Percentiles rank a stretch among this genome's conserved stretches.
Evolutionary conservation across 92 coral and sea anemone genomes (phyloP).

Genomic region (Porites rus): DNA sequence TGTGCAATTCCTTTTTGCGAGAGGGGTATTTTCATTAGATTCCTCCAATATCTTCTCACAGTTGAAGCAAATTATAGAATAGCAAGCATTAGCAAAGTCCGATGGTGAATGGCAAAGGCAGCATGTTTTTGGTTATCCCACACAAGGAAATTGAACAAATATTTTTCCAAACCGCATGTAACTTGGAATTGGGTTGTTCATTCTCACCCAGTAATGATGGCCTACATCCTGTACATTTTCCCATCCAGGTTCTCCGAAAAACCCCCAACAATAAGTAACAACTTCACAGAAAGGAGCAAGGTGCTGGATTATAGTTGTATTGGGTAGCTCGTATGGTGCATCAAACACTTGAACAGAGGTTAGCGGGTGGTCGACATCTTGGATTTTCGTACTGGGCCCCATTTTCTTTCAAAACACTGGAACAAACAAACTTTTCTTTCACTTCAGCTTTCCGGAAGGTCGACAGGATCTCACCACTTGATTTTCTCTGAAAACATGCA

Average conservation of each 20-base stretch:
- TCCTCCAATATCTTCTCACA: neutral
- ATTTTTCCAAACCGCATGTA: conserved; percentile 19
- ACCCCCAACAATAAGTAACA: neutral
- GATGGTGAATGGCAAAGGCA: too few relatives aligned
- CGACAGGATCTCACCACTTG: neutral
- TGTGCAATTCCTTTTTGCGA: neutral
- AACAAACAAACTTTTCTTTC: neutral
- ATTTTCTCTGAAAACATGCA: neutral
- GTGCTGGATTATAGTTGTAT: neutral
- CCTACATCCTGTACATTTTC: conserved; percentile 1
- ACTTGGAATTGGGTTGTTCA: neutral
- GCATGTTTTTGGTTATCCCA: neutral
- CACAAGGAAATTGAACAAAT: neutral
- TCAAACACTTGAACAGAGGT: conserved; percentile 20
- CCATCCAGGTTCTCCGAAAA: neutral
- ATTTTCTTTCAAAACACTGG: neutral
- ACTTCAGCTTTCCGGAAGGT: neutral
- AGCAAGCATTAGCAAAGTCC: neutral
- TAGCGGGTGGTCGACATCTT: conserved; percentile 26
- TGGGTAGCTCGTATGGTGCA: conserved; percentile 24
- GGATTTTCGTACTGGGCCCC: neutral
- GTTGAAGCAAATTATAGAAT: neutral
- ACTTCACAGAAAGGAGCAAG: conserved; percentile 11
- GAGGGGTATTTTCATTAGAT: neutral
- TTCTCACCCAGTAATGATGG: neutral